phyloP scores from a whole-genome alignment of 1,140 invertebrate genomes.

The Hyposmocoma kahamanoa region DNA sequence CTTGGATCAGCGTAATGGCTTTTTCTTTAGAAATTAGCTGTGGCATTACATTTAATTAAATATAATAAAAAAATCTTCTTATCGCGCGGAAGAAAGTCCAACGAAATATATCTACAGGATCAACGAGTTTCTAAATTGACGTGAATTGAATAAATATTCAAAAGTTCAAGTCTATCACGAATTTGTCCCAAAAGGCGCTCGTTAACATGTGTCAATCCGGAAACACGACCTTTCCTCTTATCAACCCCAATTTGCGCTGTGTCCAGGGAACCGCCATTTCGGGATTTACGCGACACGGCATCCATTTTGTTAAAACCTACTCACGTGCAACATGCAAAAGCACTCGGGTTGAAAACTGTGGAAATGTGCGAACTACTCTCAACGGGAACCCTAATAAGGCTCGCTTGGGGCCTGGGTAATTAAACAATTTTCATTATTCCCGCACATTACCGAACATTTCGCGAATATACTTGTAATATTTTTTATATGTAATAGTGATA shows the following conservation, averaged over 20 bases:
- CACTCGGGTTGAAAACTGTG: constrained; percentile 49
- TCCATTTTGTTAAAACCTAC: constrained; percentile 55
- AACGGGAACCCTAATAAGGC: too few relatives aligned
- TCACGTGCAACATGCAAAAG: constrained; percentile 58
- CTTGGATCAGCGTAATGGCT: neutral
- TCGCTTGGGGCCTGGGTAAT: too few relatives aligned
- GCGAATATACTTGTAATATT: too few relatives aligned
- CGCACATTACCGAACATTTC: too few relatives aligned
- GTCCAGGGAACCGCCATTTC: constrained; percentile 37
- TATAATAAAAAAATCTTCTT: too few relatives aligned
- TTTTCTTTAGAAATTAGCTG: too few relatives aligned
- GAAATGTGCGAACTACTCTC: constrained; percentile 38
- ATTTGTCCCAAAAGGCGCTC: neutral
- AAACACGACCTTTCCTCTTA: constrained; percentile 1
- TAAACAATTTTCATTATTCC: too few relatives aligned
- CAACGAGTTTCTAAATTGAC: neutral
- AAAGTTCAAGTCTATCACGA: neutral
- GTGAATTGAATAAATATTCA: neutral
- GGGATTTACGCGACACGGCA: constrained; percentile 50
- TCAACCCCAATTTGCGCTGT: constrained; percentile 1
- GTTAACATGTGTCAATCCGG: neutral
- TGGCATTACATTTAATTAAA: too few relatives aligned
- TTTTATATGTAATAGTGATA: too few relatives aligned
- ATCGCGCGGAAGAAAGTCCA: too few relatives aligned
- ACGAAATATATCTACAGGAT: neutral